Conservation (phyloP, 35 echinoderm and acorn worm species). For the Anneissia japonica region DNA sequence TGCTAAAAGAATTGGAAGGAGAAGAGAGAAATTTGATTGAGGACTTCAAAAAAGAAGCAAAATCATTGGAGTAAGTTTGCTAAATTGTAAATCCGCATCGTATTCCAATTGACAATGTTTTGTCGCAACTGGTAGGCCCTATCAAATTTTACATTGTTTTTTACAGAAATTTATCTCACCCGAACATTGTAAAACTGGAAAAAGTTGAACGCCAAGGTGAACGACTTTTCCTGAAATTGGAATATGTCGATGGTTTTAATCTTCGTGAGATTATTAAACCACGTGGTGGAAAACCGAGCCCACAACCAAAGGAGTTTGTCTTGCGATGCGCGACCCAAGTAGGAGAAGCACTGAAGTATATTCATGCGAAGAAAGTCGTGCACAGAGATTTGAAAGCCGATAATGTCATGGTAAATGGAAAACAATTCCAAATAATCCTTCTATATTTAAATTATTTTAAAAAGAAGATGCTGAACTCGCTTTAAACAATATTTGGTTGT, state of each 20-base stretch:
- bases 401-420: slow-evolving; percentile 5
- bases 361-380: background rate
- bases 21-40: background rate
- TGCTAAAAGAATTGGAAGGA: slow-evolving; percentile 17
- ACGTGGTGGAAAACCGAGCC: slow-evolving; percentile 2
- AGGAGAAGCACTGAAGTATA: slow-evolving; percentile 20
- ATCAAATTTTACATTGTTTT: background rate
- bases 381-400: slow-evolving; percentile 32
- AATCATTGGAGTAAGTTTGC: slow-evolving; percentile 10
- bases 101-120: too few species aligned
- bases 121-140: background rate
- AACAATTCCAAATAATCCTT: too few species aligned
- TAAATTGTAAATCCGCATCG: too few species aligned
- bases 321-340: slow-evolving; percentile 16
- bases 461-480: too few species aligned
- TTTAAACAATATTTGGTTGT: too few species aligned
- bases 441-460: too few species aligned
- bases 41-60: slow-evolving; percentile 20
- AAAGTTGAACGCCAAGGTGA: slow-evolving; percentile 10
- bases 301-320: slow-evolving; percentile 25
- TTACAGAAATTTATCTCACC: slow-evolving; percentile 22
- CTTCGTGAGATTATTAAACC: slow-evolving; percentile 11
- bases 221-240: slow-evolving; percentile 12
- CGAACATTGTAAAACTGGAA: slow-evolving; percentile 36
- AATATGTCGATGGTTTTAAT: slow-evolving; percentile 22